phyloP scores from a whole-genome alignment of 2,113 vertebrate species.

The Aix galericulata region DNA sequence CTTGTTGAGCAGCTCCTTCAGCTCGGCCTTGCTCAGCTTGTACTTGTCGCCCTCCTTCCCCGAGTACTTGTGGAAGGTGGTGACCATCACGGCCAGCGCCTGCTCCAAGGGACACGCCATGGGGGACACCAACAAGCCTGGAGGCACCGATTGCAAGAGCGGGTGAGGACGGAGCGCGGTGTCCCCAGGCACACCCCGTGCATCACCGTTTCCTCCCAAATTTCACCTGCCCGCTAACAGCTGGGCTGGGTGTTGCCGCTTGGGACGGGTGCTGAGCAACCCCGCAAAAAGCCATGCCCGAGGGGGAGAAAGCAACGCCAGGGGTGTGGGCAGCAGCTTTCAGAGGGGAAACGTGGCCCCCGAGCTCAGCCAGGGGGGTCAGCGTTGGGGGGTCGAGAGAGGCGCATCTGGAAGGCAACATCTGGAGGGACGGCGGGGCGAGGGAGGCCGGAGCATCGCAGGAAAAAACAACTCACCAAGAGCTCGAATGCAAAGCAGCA shows the following conservation, averaged over 20 bases:
- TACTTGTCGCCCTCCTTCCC: slow-evolving; percentile 69
- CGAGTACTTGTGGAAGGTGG: slow-evolving; percentile 82
- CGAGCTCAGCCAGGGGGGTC: rapidly evolving
- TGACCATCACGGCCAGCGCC: slow-evolving; percentile 26
- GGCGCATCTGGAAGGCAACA: background rate
- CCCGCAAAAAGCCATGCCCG: background rate
- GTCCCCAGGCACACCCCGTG: rapidly evolving
- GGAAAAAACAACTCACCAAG: background rate
- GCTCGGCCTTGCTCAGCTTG: slow-evolving; percentile 80
- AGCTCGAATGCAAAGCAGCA: background rate
- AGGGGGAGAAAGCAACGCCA: background rate
- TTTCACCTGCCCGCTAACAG: background rate
- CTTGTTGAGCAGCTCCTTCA: slow-evolving; percentile 79
- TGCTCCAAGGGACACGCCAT: slow-evolving; percentile 68
- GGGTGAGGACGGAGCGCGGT: background rate
- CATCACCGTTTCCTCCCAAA: background rate
- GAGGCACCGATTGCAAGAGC: background rate
- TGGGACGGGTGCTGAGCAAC: background rate
- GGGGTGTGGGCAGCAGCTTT: background rate
- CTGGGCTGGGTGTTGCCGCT: rapidly evolving
- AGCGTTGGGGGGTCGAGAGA: background rate
- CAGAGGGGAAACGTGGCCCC: rapidly evolving
- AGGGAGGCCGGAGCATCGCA: rapidly evolving
- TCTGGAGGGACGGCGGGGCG: background rate
- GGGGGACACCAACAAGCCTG: background rate